Evolutionary conservation across 2,797 vertebrate genomes (phyloP), one percentile per base, ranked within the genome.

Genomic region (Poeciliopsis infans): DNA sequence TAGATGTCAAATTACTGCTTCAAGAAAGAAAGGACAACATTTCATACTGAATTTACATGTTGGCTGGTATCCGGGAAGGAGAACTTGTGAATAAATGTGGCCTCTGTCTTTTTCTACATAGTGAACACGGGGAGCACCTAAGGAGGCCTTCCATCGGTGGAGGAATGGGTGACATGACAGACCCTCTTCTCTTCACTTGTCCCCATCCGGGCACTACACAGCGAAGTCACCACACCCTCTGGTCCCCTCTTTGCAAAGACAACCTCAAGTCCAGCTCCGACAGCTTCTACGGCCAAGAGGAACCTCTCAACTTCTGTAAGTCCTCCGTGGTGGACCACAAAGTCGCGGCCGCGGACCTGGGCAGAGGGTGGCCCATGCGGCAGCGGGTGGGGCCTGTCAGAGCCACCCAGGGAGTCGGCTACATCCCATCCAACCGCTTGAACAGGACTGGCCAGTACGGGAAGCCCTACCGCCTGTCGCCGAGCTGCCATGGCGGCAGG

Each of bases 231-330:
- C 94, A 95, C 66, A 92, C 90, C 16, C 93, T 95, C 79, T 97
- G 97, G 97, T 93, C 91, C 45, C 87, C 95, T 0, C 91, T 95
- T 53, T 93, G 94, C 90, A 97, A 95, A 88, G 96, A 97, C 41
- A 94, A 93, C 68, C 73, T 95, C 86, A 97, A 96, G 94, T 95
- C 93, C 81, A 91, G 87, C 77, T 91, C 89, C 0, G 95, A 96
- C 18, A 94, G 91, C 25, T 95, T 91, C 91, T 95, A 95, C 16
- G 79, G 89, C 86, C 94, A 95, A 15, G 94, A 97, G 15, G 94
- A 95, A 57, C 91, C 95, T 55, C 93, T 95, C 20, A 93, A 95
- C 84, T 94, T 96, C 89, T 96, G 95, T 84, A 90, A 95, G 84
- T 88, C 96, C 39, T 90, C 95, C 86, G 74, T 94, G 45, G 91